Evolutionary conservation across 1,140 invertebrate species (phyloP), one percentile per base, ranked within the genome.

Genomic region (Tenebrio molitor): DNA sequence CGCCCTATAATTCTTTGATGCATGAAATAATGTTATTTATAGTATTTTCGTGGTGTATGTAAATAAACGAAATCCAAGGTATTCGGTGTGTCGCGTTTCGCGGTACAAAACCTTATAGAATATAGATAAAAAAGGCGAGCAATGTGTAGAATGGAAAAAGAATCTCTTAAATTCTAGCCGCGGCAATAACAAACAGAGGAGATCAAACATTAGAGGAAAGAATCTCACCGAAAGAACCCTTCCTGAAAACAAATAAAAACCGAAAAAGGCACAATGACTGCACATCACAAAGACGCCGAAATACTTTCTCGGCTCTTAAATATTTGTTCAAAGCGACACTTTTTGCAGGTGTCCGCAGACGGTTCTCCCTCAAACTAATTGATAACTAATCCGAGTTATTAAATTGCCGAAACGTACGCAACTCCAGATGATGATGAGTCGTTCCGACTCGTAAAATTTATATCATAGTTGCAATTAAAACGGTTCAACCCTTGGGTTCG

Each of bases 81-180:
- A 58, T 53, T 21, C 17, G 14, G 21, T 33, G 50, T 33, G 50
- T 58, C 50, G 50, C 23, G n/a, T 39, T 39, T 29, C 5, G 14
- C 42, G 42, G 16, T 17, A 46, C 17, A 46, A 39, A n/a, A 39
- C 12, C 2, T n/a, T 5, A 46, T 46, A 46, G 16, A 46, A 46
- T 33, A 33, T 25, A 21, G 23, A 58, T 14, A 29, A 66, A 66
- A 66, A 66, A 46, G 64, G 36, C 64, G 23, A 46, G 42, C 64
- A 25, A 66, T 44, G 64, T 58, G 16, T 21, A 33, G 64, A 46
- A 66, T 66, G 64, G 36, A 42, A 44, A 66, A 58, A 66, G 42
- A 66, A 66, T 66, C 63, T 66, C 63, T 41, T 66, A 66, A 66
- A 66, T 66, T 66, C 42, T 29, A 66, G 64, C 64, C 64, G 64